Evolutionary conservation across 2,888 invertebrate species (phyloP).

Genomic region (Apodemia hepburni): DNA sequence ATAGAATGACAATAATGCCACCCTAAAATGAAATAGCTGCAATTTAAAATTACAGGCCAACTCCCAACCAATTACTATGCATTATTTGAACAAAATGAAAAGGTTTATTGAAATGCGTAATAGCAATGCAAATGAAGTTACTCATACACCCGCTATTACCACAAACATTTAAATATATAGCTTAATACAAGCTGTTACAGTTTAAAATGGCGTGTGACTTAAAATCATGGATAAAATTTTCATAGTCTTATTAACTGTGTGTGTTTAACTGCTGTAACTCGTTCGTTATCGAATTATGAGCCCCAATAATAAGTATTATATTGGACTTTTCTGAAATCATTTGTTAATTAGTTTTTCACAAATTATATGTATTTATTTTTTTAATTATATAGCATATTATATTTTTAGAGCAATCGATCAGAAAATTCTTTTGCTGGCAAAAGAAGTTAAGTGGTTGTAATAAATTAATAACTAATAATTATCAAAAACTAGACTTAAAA

Average conservation of each 20-base stretch:
- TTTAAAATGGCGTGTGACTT: background rate
- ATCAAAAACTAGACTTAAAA: no score
- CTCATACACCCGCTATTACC: slow-evolving; percentile 13
- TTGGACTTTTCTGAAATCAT: slow-evolving; percentile 6
- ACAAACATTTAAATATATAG: slow-evolving; percentile 2
- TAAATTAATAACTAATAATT: no score
- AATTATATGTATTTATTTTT: no score
- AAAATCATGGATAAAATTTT: background rate
- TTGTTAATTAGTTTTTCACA: slow-evolving; percentile 1
- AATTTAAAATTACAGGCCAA: slow-evolving; percentile 34
- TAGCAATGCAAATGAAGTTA: slow-evolving; percentile 34
- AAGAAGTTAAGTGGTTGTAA: no score
- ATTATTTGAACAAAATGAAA: slow-evolving; percentile 37
- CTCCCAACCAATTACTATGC: slow-evolving; percentile 35
- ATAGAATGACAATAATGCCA: slow-evolving; percentile 2
- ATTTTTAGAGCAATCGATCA: no score
- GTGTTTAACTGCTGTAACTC: slow-evolving; percentile 9
- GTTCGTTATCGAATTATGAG: slow-evolving; percentile 6
- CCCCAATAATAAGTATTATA: slow-evolving; percentile 7
- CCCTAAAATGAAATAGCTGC: slow-evolving; percentile 29
- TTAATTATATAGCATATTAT: no score
- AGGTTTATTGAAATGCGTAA: slow-evolving; percentile 34
- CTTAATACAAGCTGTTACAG: slow-evolving; percentile 8
- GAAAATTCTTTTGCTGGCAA: no score
- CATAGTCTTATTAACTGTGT: slow-evolving; percentile 12